phyloP scores from a whole-genome alignment of 2,113 vertebrate genomes.

The Silurus asotus region DNA sequence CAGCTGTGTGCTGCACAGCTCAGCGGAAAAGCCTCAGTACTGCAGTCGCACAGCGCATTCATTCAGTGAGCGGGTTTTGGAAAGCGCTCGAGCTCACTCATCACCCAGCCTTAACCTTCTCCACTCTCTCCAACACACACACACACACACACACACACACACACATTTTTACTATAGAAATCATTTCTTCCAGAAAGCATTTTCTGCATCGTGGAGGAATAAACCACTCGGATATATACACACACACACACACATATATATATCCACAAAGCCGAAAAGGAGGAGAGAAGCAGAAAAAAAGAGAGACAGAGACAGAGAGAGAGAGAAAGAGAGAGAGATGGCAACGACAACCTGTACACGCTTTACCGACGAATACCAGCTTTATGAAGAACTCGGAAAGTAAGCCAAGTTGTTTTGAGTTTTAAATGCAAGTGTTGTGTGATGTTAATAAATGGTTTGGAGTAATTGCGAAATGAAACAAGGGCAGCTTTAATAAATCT shows the following conservation, averaged over 20 bases:
- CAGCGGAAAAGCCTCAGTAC: conserved; percentile 44
- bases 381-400: conserved; percentile 96
- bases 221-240: conserved; percentile 22
- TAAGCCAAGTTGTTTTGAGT: conserved; percentile 68
- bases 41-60: conserved; percentile 49
- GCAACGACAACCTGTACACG: conserved; percentile 89
- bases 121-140: neutral
- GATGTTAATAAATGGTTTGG: neutral
- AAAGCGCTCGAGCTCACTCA: conserved; percentile 41
- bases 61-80: conserved; percentile 49
- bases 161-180: neutral
- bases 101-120: conserved; percentile 36
- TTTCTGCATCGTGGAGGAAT: conserved; percentile 21
- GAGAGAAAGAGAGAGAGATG: conserved; percentile 70
- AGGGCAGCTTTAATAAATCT: neutral
- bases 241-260: conserved; percentile 14
- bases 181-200: conserved; percentile 7
- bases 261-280: conserved; percentile 32
- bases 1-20: neutral
- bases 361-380: conserved; percentile 92
- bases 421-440: neutral
- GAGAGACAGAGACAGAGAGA: neutral
- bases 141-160: neutral
- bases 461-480: neutral
- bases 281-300: conserved; percentile 39